Evolutionary conservation across 2,888 invertebrate genomes (phyloP).

Genomic region (Marasmarcha lunaedactyla): DNA sequence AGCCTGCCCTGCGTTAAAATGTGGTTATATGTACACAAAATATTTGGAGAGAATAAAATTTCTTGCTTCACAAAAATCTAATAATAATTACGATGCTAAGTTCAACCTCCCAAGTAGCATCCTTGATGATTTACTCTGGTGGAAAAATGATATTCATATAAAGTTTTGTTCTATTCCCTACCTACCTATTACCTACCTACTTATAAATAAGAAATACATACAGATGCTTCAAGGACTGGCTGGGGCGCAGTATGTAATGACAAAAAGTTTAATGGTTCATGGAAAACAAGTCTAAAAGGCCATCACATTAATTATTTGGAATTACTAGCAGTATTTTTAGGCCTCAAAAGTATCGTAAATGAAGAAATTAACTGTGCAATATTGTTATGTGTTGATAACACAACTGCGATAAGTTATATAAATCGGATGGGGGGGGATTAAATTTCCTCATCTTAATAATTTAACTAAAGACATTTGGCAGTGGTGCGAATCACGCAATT

Average conservation of each 20-base stretch:
- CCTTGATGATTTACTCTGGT: constrained; percentile 4
- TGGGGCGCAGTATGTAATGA: constrained; percentile 4
- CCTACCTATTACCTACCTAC: not conserved
- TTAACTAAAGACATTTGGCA: constrained; percentile 10
- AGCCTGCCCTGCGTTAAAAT: constrained; percentile 4
- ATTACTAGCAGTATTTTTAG: constrained; percentile 5
- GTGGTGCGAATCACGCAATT: constrained; percentile 11
- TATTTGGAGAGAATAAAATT: constrained; percentile 2
- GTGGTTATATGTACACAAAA: constrained; percentile 7
- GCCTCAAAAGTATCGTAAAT: constrained; percentile 3
- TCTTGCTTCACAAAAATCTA: not conserved
- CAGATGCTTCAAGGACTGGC: constrained; percentile 2
- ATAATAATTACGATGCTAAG: constrained; percentile 3
- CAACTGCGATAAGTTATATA: constrained; percentile 1
- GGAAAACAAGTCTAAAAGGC: not conserved
- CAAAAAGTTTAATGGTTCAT: constrained; percentile 1
- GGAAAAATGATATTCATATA: constrained; percentile 1
- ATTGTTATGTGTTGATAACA: constrained; percentile 6
- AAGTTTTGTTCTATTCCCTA: not conserved
- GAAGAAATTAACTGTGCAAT: constrained; percentile 2
- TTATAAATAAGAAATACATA: constrained; percentile 5
- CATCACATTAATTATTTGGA: not conserved
- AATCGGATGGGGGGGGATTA: constrained; percentile 11
- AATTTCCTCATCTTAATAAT: constrained; percentile 9
- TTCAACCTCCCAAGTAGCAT: constrained; percentile 1